Percentiles rank a stretch among this genome's conserved stretches.
These are phyloP conservation scores for Schizopygopsis pylzovi DNA, from an alignment of 2,797 vertebrate genomes.

Conservation along the genomic window DNA sequence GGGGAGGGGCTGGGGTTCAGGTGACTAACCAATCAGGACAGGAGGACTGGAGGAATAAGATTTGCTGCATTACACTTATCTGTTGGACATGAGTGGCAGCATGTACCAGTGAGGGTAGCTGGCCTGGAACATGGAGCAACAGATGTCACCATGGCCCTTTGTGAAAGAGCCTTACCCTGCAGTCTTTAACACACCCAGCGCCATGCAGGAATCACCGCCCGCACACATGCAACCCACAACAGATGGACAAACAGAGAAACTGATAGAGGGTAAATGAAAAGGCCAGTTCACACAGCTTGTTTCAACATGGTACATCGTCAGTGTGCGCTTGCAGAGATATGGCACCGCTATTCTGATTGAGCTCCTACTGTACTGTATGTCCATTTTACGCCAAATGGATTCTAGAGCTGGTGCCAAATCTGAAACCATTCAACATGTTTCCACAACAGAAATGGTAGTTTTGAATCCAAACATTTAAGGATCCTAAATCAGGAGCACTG, in stretches of 20 bases:
- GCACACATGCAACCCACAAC: slow-evolving; percentile 8
- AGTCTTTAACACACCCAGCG: background rate
- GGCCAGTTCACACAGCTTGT: slow-evolving; percentile 28
- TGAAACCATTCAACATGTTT: background rate
- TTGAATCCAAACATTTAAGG: background rate
- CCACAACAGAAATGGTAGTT: background rate
- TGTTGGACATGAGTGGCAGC: background rate
- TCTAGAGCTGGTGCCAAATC: background rate
- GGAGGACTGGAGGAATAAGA: slow-evolving; percentile 64
- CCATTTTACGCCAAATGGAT: background rate
- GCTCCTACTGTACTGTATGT: background rate
- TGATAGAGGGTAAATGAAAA: slow-evolving; percentile 48
- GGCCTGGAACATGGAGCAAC: background rate
- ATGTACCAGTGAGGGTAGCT: background rate
- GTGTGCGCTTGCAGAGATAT: slow-evolving; percentile 9
- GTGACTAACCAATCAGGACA: slow-evolving; percentile 33
- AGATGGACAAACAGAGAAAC: slow-evolving; percentile 50
- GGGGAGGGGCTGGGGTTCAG: slow-evolving; percentile 28
- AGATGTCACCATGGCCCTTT: slow-evolving; percentile 29
- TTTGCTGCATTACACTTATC: slow-evolving; percentile 59
- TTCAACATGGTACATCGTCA: slow-evolving; percentile 13
- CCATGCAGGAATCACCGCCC: slow-evolving; percentile 19
- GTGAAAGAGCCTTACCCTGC: slow-evolving; percentile 15
- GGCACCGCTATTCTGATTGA: background rate
- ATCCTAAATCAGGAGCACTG: background rate